A percentile compares a stretch with the other conserved stretches of the same genome.
Evolutionary conservation across 2,888 invertebrate species (phyloP).

Genomic region (Sabatieria punctata): DNA sequence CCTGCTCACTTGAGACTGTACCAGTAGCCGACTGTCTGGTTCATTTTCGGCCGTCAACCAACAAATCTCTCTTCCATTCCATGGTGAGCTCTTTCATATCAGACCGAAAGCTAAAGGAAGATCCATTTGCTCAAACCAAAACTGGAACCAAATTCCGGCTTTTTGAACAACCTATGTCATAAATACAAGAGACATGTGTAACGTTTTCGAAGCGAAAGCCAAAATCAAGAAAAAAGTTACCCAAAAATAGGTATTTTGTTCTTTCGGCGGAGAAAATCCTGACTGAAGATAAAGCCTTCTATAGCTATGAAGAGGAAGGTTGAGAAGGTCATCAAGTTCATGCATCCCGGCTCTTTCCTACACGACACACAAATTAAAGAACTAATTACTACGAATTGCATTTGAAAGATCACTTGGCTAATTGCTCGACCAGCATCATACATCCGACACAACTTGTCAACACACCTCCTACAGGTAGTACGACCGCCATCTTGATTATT

Average conservation of each 20-base stretch:
- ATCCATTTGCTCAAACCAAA: no score
- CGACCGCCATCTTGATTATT: constrained; percentile 5
- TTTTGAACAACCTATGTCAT: no score
- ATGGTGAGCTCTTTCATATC: no score
- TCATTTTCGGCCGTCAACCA: no score
- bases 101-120: no score
- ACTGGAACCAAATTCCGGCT: no score
- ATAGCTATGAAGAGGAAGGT: constrained; percentile 79
- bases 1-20: no score
- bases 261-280: constrained; percentile 59
- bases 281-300: constrained; percentile 62
- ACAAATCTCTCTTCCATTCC: no score
- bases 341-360: constrained; percentile 73
- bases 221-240: constrained; percentile 16
- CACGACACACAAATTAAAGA: constrained; percentile 26
- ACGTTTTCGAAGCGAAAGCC: no score
- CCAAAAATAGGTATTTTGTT: constrained; percentile 47
- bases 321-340: constrained; percentile 82
- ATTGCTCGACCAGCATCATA: constrained; percentile 28
- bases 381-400: not conserved
- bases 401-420: constrained; percentile 22
- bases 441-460: constrained; percentile 28
- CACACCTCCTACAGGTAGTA: constrained; percentile 12
- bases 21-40: no score
- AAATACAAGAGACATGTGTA: no score